Evolutionary conservation across 1,140 invertebrate genomes (phyloP), one percentile per base, ranked within the genome.

Genomic region (Dendrolimus kikuchii): DNA sequence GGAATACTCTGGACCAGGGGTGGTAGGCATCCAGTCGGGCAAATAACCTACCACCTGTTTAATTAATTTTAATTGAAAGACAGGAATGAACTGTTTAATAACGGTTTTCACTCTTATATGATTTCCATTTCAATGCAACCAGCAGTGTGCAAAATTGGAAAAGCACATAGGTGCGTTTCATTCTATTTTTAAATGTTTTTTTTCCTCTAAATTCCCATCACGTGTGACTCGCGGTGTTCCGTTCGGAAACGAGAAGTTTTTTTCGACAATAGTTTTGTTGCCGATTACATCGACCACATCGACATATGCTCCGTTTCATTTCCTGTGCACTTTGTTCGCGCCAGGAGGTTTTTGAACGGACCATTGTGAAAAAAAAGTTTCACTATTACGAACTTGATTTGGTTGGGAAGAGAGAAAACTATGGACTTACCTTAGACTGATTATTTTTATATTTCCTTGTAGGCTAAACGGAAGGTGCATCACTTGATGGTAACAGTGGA

Each of bases 371-470:
- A 78, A 77, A 78, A 82, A 79, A 77, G 71, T 84, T 71, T 74
- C 77, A 85, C 81, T 85, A 85, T 85, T 85, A 76, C 76, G 71
- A 79, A 82, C 76, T 81, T 82, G 74, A 82, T 82, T 81, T 81
- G 68, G 66, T 72, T 68, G 66, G 56, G 68, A 64, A 73, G 62
- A 74, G 54, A 5, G 52, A 49, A 49, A 55, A 7, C 6, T n/a
- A 9, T 70, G 37, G 67, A 72, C 59, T 46, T 49, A 38, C 38
- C 36, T 6, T 7, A 5, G 10, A 7, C 0, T 45, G n/a, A n/a
- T 45, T 8, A n/a, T 38, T 38, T 5, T 48, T 38, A 38, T 38
- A 38, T 36, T 48, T 5, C 10, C 37, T 48, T 0, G 1, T 23
- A 23, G 23, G 23, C 23, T 23, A 23, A 23, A 1, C 1, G 23